phyloP scores from a whole-genome alignment of 2,113 vertebrate species.

The Callionymus lyra region DNA sequence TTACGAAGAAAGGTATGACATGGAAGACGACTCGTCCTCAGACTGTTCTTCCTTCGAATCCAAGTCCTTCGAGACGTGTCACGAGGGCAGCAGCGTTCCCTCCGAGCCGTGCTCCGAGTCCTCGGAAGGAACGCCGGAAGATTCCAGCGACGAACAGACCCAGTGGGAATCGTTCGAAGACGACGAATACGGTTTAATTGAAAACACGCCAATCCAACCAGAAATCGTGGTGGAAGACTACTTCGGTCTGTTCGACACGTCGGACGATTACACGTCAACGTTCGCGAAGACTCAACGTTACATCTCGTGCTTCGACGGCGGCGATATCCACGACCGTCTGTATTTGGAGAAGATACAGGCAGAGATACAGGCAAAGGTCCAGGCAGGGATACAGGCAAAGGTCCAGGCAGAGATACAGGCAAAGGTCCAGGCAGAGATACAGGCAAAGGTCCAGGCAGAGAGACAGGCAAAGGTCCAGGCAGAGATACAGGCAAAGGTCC shows the following conservation, averaged over 20 bases:
- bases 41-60: conserved; percentile 48
- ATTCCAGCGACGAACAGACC: conserved; percentile 46
- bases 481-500: too few species aligned
- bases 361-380: conserved; percentile 17
- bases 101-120: conserved; percentile 36
- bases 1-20: conserved; percentile 15
- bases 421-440: too few species aligned
- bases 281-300: conserved; percentile 30
- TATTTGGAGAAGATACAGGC: conserved; percentile 20
- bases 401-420: too few species aligned
- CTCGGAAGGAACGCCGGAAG: conserved; percentile 41
- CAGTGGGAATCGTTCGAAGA: conserved; percentile 58
- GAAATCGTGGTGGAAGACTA: conserved; percentile 30
- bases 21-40: conserved; percentile 42
- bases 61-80: conserved; percentile 49
- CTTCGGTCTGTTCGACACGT: conserved; percentile 53
- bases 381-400: too few species aligned
- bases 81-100: conserved; percentile 18
- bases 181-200: conserved; percentile 22
- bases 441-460: too few species aligned
- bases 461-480: too few species aligned
- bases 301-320: conserved; percentile 58
- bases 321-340: conserved; percentile 45
- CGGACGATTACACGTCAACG: conserved; percentile 14
- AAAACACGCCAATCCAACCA: conserved; percentile 1